These are phyloP conservation scores for Antechinus stuartii DNA, from an alignment of 2,113 vertebrate genomes.

Conservation along the genomic window DNA sequence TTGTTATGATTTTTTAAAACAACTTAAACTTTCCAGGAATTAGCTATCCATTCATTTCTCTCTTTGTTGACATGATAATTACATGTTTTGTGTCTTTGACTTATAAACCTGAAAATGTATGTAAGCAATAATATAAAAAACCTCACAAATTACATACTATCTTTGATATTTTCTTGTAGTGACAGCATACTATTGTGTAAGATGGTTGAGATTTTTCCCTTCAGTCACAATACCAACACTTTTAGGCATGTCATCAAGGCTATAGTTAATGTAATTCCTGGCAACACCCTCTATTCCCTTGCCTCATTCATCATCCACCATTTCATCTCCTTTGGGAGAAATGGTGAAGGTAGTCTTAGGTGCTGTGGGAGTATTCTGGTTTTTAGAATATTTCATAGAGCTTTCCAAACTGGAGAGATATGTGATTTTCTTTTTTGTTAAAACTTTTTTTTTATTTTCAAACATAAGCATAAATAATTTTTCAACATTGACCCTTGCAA, in stretches of 20 bases:
- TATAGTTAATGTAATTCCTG: neutral
- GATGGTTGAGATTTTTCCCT: neutral
- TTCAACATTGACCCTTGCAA: no score
- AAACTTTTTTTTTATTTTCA: no score
- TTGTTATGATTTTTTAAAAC: neutral
- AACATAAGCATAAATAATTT: no score
- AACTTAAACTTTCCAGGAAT: neutral
- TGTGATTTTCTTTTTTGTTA: neutral
- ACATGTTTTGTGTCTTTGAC: neutral
- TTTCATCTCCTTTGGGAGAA: neutral
- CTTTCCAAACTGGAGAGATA: neutral
- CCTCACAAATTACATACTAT: neutral
- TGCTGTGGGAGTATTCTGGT: neutral
- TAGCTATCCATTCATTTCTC: neutral
- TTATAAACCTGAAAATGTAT: neutral
- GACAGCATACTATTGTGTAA: neutral
- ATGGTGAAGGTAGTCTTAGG: neutral
- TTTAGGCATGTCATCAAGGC: neutral
- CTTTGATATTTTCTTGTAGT: neutral
- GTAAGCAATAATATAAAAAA: neutral
- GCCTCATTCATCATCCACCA: neutral
- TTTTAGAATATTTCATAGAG: neutral
- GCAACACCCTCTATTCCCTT: neutral
- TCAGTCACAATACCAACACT: neutral
- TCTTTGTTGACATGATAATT: neutral